A percentile compares a stretch with the other conserved stretches of the same genome.
phyloP scores from a whole-genome alignment of 2,113 vertebrate species.

The Scytalopus superciliaris region DNA sequence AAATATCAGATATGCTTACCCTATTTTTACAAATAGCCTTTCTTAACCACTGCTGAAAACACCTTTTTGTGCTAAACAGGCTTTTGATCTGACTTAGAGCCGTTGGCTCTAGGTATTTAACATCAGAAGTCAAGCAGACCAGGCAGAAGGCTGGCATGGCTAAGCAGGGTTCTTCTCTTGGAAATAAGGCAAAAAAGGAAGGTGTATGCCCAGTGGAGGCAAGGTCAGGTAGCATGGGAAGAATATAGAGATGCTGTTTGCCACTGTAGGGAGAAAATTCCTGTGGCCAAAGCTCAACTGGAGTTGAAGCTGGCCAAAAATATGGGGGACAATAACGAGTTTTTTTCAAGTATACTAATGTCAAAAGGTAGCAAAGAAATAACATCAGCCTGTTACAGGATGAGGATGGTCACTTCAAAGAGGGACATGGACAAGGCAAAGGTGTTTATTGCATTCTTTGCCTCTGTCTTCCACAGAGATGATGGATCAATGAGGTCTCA shows the following conservation, averaged over 20 bases:
- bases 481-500: background rate
- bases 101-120: background rate
- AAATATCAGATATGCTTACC: background rate
- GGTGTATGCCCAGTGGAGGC: background rate
- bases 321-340: background rate
- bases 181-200: background rate
- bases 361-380: background rate
- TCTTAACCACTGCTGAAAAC: background rate
- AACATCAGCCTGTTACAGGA: background rate
- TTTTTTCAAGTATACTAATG: background rate
- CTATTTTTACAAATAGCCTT: background rate
- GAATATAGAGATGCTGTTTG: background rate
- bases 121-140: background rate
- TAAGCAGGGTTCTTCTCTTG: background rate
- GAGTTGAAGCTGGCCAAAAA: background rate
- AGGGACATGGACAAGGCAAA: background rate
- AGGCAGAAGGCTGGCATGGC: background rate
- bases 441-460: background rate
- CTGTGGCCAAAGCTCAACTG: background rate
- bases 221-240: background rate
- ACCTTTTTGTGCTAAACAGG: background rate
- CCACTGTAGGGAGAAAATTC: background rate
- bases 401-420: background rate
- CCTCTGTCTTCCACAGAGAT: background rate
- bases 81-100: background rate